Evolutionary conservation across 2,797 vertebrate genomes (phyloP).

Genomic region (Cossypha niveicapilla): DNA sequence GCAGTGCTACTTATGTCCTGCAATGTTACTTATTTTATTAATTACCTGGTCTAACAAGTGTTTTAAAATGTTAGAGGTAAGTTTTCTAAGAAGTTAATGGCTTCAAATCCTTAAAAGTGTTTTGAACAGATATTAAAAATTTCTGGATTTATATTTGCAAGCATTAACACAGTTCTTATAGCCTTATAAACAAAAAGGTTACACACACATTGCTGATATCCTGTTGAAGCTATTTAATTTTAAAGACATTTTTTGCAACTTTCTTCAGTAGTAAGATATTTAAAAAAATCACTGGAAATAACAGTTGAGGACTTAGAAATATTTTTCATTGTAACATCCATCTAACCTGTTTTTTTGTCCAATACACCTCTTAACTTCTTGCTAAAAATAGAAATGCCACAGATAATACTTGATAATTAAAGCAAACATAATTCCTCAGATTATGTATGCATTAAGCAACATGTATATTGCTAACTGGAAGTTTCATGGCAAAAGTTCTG

Average conservation of each 20-base stretch:
- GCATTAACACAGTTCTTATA: not conserved
- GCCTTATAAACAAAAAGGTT: not conserved
- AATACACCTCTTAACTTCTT: not conserved
- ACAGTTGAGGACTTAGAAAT: not conserved
- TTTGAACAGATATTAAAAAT: conserved; percentile 41
- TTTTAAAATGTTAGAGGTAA: not conserved
- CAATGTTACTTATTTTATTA: not conserved
- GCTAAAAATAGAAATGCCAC: not conserved
- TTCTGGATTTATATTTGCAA: not conserved
- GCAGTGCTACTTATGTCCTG: not conserved
- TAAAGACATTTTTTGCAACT: conserved; percentile 10
- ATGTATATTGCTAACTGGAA: not conserved
- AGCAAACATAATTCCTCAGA: not conserved
- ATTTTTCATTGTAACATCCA: not conserved
- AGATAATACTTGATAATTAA: not conserved
- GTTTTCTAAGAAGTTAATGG: conserved; percentile 20
- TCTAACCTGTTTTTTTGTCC: not conserved
- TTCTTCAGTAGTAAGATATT: not conserved
- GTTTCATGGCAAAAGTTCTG: not conserved
- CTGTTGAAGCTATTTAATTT: conserved; percentile 38
- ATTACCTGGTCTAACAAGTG: not conserved
- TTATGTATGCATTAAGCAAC: not conserved
- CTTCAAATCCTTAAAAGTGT: conserved; percentile 28
- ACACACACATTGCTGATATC: not conserved
- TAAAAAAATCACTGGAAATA: not conserved